These are phyloP conservation scores for Dipodomys stephensi DNA, from an alignment of 2,113 vertebrate species.

Conservation along the genomic window DNA sequence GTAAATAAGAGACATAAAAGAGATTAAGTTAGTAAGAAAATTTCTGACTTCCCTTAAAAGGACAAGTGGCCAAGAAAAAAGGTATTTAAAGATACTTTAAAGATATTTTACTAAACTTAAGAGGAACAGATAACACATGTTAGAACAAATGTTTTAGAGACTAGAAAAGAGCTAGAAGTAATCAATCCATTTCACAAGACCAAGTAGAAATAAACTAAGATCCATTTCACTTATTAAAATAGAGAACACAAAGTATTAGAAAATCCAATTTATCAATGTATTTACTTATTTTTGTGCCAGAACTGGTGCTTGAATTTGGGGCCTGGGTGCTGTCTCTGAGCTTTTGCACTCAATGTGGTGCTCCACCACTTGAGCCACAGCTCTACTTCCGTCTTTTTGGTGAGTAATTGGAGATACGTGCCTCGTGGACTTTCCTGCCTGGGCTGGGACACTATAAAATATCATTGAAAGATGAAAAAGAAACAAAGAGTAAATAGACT, in stretches of 20 bases:
- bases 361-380: no score
- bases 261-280: not conserved
- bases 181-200: not conserved
- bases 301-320: no score
- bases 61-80: not conserved
- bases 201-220: not conserved
- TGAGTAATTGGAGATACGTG: no score
- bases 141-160: not conserved
- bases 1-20: not conserved
- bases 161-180: not conserved
- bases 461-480: not conserved
- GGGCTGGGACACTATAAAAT: not conserved
- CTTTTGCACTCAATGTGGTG: no score
- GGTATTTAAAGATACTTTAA: not conserved
- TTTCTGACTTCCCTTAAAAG: not conserved
- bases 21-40: conserved; percentile 6
- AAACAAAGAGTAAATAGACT: not conserved
- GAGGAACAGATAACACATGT: not conserved
- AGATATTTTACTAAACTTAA: not conserved
- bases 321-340: no score
- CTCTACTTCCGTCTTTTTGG: no score
- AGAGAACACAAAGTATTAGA: not conserved
- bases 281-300: not conserved
- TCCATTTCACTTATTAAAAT: not conserved
- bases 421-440: no score